Conservation (phyloP, 2,797 vertebrate genomes). For the Hemitrygon akajei region DNA sequence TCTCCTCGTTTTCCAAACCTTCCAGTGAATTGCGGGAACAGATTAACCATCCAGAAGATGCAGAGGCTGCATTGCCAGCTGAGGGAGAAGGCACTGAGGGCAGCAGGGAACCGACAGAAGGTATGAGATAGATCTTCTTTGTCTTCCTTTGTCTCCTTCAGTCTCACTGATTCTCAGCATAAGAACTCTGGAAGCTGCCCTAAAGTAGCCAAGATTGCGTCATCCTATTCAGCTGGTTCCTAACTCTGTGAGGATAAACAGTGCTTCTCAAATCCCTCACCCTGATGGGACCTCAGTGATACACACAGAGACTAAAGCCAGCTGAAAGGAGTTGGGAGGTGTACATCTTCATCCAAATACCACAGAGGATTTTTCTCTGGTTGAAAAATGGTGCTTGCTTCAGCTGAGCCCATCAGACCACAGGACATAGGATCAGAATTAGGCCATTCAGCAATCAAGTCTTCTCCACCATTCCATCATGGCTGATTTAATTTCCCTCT, state of each 20-base stretch:
- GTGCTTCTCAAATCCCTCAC: background rate
- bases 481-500: too few species aligned
- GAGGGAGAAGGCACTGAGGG: background rate
- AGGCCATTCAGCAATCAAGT: too few species aligned
- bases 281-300: background rate
- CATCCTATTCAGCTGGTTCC: background rate
- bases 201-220: background rate
- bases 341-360: background rate
- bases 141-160: too few species aligned
- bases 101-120: background rate
- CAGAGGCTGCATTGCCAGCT: constrained; percentile 39
- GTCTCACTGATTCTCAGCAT: background rate
- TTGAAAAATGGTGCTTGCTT: background rate
- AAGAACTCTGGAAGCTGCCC: background rate
- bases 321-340: background rate
- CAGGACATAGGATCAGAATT: too few species aligned
- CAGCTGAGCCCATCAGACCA: background rate
- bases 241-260: background rate
- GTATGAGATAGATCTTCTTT: background rate
- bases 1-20: constrained; percentile 48
- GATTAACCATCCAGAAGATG: constrained; percentile 66
- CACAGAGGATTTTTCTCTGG: background rate
- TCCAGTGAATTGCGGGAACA: constrained; percentile 64
- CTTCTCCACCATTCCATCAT: too few species aligned
- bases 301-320: background rate